Base-by-base conservation (phyloP, 2,797 vertebrate genomes). In the Siniperca undulata region DNA sequence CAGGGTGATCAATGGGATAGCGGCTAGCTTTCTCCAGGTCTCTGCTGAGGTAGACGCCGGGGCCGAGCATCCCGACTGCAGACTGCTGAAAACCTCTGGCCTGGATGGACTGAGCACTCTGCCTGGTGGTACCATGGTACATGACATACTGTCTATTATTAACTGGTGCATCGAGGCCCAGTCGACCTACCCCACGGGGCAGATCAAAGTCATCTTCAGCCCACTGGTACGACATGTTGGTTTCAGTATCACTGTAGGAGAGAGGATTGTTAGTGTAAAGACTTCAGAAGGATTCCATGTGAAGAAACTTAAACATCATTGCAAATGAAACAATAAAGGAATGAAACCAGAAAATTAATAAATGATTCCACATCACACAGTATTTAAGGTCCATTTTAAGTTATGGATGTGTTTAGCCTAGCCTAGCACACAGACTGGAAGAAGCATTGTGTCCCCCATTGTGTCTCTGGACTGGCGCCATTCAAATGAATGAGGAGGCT, bases 31-130 rank as follows among this genome's bases (percentile, higher is more conserved):
- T 96, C 7, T 91, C 0, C 61, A 94, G 81, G 84, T 95, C 93
- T 24, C 94, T 83, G 70, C 94, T 95, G 46, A 96, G 91, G 82
- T 95, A 96, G 27, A 96, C 88, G 0, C 95, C 95, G 0, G 0
- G 76, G 2, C 95, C 95, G 0, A 95, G 84, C 93, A 95, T 93
- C 80, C 94, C 94, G 0, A 0, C 3, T 1, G 0, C 0, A 17
- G 95, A 95, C 48, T 0, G 89, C 0, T 0, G 0, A 67, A 96
- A 95, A 0, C 94, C 93, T 0, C 0, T 0, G 0, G 0, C 0
- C 17, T 0, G 0, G 56, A 96, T 95, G 14, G 4, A 0, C 0
- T 12, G 0, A 14, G 90, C 91, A 1, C 3, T 3, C 24, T 0
- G 56, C 0, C 0, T 40, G 50, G 69, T 80, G 61, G 95, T 95